Conservation (phyloP, 2,113 vertebrate species). For the Pomatostomus ruficeps region DNA sequence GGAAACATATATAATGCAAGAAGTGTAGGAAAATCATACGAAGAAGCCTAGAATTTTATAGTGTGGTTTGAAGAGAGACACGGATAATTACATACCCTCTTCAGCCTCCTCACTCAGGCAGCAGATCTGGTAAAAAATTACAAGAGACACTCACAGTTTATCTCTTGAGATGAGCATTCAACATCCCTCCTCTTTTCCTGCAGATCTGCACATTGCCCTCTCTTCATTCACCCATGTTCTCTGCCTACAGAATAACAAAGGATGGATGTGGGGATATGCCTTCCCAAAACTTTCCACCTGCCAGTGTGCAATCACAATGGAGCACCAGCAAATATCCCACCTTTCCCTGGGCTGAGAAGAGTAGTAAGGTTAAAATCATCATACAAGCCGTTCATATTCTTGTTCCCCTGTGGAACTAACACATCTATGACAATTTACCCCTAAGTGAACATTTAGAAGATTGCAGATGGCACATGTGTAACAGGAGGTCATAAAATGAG, state of each 20-base stretch:
- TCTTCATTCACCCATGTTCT: background rate
- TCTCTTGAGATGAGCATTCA: background rate
- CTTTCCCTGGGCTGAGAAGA: background rate
- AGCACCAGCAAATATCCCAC: background rate
- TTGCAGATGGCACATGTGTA: background rate
- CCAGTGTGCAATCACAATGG: background rate
- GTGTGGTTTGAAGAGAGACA: background rate
- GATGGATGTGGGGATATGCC: background rate
- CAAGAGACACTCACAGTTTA: background rate
- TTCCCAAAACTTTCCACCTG: background rate
- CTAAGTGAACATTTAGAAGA: background rate
- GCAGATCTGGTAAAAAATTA: background rate
- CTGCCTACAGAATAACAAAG: background rate
- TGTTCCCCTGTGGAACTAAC: background rate
- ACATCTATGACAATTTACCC: background rate
- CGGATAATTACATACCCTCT: background rate
- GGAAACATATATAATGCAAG: background rate
- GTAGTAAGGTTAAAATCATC: background rate
- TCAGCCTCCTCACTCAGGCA: background rate
- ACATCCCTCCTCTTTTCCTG: background rate
- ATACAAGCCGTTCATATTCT: background rate
- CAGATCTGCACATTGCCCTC: rapidly evolving
- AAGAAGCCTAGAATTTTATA: background rate
- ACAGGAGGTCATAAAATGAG: background rate
- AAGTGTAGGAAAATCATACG: background rate